Evolutionary conservation across 2,113 vertebrate genomes (phyloP).

Genomic region (Melanerpes formicivorus): DNA sequence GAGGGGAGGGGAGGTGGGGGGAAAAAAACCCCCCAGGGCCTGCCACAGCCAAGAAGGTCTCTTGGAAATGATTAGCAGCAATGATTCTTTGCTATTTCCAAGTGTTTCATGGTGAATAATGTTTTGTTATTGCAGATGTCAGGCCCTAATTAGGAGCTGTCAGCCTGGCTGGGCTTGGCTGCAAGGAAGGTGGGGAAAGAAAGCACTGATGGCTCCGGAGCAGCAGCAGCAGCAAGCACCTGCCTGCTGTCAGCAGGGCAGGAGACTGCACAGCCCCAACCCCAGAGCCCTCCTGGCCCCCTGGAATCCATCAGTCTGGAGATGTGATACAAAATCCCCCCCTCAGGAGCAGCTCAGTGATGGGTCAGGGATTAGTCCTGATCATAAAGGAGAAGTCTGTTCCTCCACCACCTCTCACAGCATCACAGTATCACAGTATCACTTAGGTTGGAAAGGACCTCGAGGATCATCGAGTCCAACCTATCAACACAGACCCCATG

Average conservation of each 20-base stretch:
- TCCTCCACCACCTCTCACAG: rapidly evolving
- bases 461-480: too few relatives aligned
- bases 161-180: slow-evolving; percentile 40
- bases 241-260: background rate
- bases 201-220: slow-evolving; percentile 14
- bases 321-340: background rate
- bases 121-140: slow-evolving; percentile 65
- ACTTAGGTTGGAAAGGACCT: too few relatives aligned
- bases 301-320: background rate
- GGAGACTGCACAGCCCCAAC: background rate
- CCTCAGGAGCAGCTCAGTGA: background rate
- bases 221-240: background rate
- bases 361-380: background rate
- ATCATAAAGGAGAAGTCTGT: background rate
- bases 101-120: slow-evolving; percentile 51
- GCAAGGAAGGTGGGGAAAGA: background rate
- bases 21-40: background rate
- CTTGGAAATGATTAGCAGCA: background rate
- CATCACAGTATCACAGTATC: too few relatives aligned
- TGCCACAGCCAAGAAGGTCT: slow-evolving; percentile 9
- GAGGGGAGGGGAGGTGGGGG: too few relatives aligned
- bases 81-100: slow-evolving; percentile 51
- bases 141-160: slow-evolving; percentile 57
- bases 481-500: too few relatives aligned
- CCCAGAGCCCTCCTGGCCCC: background rate